phyloP scores from a whole-genome alignment of 1,140 invertebrate genomes.

The Drosophila orosa region DNA sequence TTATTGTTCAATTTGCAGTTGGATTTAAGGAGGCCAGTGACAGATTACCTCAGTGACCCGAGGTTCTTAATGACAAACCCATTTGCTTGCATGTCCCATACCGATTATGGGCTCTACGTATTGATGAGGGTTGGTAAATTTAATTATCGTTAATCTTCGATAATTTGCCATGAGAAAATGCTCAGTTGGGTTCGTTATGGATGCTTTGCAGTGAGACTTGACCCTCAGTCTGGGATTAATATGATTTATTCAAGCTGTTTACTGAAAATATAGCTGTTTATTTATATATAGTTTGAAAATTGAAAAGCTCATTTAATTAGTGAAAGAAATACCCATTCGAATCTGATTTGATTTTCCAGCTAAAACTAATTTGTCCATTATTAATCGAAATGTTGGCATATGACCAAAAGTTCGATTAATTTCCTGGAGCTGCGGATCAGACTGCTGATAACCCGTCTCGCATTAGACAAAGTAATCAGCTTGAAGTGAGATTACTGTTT shows the following conservation, averaged over 20 bases:
- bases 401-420: slow-evolving; percentile 37
- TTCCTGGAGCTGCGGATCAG: neutral
- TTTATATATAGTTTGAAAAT: too few relatives aligned
- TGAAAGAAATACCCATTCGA: neutral
- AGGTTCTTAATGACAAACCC: neutral
- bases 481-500: slow-evolving; percentile 28
- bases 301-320: neutral
- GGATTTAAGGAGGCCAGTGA: slow-evolving; percentile 62
- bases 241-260: too few relatives aligned
- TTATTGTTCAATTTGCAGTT: slow-evolving; percentile 26
- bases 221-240: neutral
- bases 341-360: neutral
- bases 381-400: slow-evolving; percentile 17
- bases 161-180: slow-evolving; percentile 81
- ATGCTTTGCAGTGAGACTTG: slow-evolving; percentile 17
- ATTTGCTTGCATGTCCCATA: slow-evolving; percentile 14
- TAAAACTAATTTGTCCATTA: neutral
- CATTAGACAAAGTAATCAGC: slow-evolving; percentile 41
- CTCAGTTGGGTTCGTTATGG: slow-evolving; percentile 49
- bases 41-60: slow-evolving; percentile 68
- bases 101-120: slow-evolving; percentile 51
- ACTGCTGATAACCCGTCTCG: slow-evolving; percentile 20
- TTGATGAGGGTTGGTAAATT: slow-evolving; percentile 69
- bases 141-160: slow-evolving; percentile 80
- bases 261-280: too few relatives aligned